Evolutionary conservation across 2,113 vertebrate species (phyloP).

Genomic region (Pituophis catenifer): DNA sequence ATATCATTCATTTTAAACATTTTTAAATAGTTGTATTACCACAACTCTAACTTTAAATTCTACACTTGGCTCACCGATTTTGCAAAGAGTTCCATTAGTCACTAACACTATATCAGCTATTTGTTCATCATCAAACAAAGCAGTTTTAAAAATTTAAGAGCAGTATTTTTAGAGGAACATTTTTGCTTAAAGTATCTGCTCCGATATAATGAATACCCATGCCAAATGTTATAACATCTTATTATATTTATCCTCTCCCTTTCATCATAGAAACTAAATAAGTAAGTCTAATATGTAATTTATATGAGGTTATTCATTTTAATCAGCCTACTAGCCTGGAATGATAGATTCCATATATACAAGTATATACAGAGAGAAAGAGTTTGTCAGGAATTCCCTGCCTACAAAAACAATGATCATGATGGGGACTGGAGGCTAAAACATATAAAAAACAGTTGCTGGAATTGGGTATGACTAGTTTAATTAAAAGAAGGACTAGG

Average conservation of each 20-base stretch:
- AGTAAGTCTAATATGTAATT: not conserved
- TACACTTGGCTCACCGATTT: not conserved
- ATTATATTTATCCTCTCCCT: not conserved
- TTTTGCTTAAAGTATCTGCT: not conserved
- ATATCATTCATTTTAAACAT: not conserved
- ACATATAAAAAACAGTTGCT: no score
- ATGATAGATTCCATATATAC: not conserved
- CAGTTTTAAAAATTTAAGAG: not conserved
- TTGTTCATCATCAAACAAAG: not conserved
- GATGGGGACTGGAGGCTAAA: not conserved
- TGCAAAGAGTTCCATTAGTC: not conserved
- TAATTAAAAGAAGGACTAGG: no score
- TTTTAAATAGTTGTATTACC: not conserved
- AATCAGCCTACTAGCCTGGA: not conserved
- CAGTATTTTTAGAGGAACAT: not conserved
- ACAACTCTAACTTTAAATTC: not conserved
- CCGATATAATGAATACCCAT: not conserved
- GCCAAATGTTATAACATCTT: not conserved
- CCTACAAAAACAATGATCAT: not conserved
- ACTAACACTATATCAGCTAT: not conserved
- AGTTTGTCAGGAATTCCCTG: not conserved
- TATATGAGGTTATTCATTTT: not conserved
- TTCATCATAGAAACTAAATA: not conserved
- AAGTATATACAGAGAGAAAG: not conserved
- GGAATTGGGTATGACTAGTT: no score